Conservation (phyloP, 1,140 invertebrate species). For the Anastrepha ludens region DNA sequence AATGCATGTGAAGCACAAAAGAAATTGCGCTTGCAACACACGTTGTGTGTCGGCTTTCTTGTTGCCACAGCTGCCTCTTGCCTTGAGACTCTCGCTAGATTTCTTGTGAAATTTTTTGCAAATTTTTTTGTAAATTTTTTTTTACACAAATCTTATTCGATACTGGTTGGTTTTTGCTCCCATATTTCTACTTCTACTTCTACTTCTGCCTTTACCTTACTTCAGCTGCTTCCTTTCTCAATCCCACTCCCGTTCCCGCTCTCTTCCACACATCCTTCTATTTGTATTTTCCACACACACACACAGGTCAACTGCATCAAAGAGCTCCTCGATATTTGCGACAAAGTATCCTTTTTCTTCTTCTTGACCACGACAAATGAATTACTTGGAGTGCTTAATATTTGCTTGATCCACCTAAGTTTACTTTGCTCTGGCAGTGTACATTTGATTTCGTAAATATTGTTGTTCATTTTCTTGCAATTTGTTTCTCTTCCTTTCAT, state of each 20-base stretch:
- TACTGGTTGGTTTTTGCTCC: neutral
- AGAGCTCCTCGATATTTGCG: neutral
- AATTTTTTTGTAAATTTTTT: neutral
- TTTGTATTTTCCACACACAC: too few relatives aligned
- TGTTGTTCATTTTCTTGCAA: conserved; percentile 11
- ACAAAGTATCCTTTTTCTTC: neutral
- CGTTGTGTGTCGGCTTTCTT: neutral
- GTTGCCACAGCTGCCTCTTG: conserved; percentile 10
- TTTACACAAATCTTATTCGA: neutral
- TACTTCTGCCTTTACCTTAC: neutral
- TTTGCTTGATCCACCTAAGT: conserved; percentile 23
- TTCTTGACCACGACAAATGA: neutral
- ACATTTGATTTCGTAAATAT: conserved; percentile 27
- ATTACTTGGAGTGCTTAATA: conserved; percentile 20
- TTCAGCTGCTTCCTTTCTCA: neutral
- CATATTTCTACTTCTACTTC: too few relatives aligned
- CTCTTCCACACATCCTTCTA: neutral
- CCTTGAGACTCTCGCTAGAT: neutral
- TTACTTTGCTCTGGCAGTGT: neutral
- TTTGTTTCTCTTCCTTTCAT: neutral
- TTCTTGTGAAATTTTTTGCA: neutral
- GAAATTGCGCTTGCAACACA: neutral
- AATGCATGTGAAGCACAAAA: neutral
- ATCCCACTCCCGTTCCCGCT: neutral
- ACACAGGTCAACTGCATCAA: too few relatives aligned